A percentile compares a stretch with the other conserved stretches of the same genome.
These are phyloP conservation scores for Luidia sarsii DNA, from an alignment of 53 echinoderm and acorn worm species.

Conservation along the genomic window DNA sequence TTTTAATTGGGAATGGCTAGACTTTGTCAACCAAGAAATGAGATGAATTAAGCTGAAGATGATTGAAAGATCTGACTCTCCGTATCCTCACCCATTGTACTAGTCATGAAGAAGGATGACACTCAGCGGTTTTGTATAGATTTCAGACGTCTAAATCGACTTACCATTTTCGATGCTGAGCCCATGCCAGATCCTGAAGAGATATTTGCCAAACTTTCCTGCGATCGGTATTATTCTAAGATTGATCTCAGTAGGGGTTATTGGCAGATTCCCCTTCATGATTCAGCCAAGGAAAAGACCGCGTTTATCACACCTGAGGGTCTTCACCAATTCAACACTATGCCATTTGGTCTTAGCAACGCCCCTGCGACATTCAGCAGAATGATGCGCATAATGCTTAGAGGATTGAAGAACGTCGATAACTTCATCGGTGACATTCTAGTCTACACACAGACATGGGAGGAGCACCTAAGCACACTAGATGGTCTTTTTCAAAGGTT, in stretches of 20 bases:
- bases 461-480: neutral
- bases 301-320: neutral
- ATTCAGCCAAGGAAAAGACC: neutral
- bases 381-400: neutral
- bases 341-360: neutral
- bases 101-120: neutral
- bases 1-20: too few relatives aligned
- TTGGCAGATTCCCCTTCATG: neutral
- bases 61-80: too few relatives aligned
- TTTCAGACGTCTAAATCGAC: neutral
- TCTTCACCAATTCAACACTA: neutral
- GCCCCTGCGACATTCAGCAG: neutral
- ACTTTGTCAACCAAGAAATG: too few relatives aligned
- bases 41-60: too few relatives aligned
- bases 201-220: too few relatives aligned
- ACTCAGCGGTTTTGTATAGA: neutral
- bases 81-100: too few relatives aligned
- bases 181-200: too few relatives aligned
- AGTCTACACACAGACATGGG: neutral
- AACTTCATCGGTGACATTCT: neutral
- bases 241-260: neutral
- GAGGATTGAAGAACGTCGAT: neutral
- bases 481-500: neutral
- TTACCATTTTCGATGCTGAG: neutral
- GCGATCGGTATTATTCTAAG: too few relatives aligned